These are phyloP conservation scores for Hylaea fasciaria DNA, from an alignment of 2,888 invertebrate species.

Conservation along the genomic window DNA sequence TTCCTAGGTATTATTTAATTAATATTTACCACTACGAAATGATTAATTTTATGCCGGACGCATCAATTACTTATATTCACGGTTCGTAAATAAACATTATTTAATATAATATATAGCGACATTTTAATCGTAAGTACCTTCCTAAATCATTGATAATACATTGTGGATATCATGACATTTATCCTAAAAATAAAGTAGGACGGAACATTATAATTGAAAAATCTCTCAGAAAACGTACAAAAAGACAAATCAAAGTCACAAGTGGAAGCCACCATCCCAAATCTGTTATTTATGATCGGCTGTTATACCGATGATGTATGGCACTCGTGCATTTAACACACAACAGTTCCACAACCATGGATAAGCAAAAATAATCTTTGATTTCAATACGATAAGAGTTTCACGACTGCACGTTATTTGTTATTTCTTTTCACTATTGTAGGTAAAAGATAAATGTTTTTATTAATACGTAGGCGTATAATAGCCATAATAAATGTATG, in stretches of 20 bases:
- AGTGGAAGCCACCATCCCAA: constrained; percentile 58
- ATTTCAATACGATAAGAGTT: constrained; percentile 10
- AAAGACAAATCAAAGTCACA: constrained; percentile 40
- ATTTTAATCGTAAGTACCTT: too few species aligned
- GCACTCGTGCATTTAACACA: constrained; percentile 49
- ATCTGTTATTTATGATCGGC: constrained; percentile 69
- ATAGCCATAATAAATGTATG: constrained; percentile 61
- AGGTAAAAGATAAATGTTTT: constrained; percentile 54
- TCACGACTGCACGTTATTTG: neutral
- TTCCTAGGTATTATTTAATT: too few species aligned
- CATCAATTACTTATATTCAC: too few species aligned
- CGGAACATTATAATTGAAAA: neutral
- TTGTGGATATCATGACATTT: too few species aligned
- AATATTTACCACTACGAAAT: too few species aligned
- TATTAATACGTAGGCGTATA: constrained; percentile 59
- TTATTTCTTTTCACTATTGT: constrained; percentile 45
- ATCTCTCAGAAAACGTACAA: constrained; percentile 16
- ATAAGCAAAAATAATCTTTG: constrained; percentile 39
- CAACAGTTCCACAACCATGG: constrained; percentile 11
- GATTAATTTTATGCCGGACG: too few species aligned
- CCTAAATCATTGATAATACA: too few species aligned
- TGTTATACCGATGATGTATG: constrained; percentile 71
- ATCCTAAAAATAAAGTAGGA: neutral
- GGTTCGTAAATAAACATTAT: too few species aligned
- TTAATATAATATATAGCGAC: too few species aligned